Conservation (phyloP, 2,888 invertebrate genomes). For the Myathropa florea region DNA sequence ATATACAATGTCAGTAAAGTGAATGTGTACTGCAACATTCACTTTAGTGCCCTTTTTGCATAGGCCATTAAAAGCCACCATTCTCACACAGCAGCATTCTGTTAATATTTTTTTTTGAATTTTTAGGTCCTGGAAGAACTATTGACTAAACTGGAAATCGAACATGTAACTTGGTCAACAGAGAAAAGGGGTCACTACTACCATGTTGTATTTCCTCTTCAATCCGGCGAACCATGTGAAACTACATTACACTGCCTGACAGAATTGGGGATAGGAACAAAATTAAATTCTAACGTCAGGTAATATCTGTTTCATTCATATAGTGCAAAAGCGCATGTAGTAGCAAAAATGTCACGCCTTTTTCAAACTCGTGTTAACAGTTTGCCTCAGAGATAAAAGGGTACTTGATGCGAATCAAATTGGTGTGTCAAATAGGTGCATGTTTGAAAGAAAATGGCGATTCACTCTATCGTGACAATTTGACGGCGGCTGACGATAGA, state of each 20-base stretch:
- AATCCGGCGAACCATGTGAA: constrained; percentile 87
- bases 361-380: neutral
- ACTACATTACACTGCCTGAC: constrained; percentile 88
- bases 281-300: constrained; percentile 87
- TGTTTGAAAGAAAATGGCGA: neutral
- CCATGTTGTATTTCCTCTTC: constrained; percentile 87
- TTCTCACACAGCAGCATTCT: neutral
- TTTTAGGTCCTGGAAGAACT: constrained; percentile 86
- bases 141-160: constrained; percentile 85
- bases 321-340: neutral
- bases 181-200: constrained; percentile 86
- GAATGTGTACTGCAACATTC: too few species aligned
- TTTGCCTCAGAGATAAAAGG: neutral
- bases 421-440: constrained; percentile 1
- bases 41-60: neutral
- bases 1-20: too few species aligned
- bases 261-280: constrained; percentile 86
- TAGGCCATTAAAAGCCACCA: neutral
- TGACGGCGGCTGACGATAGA: too few species aligned
- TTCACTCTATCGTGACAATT: too few species aligned
- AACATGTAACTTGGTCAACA: constrained; percentile 86
- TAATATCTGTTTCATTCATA: constrained; percentile 77
- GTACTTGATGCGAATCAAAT: constrained; percentile 17
- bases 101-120: neutral
- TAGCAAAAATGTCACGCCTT: neutral